phyloP scores from a whole-genome alignment of 2,113 vertebrate species.

The Serilophus lunatus region DNA sequence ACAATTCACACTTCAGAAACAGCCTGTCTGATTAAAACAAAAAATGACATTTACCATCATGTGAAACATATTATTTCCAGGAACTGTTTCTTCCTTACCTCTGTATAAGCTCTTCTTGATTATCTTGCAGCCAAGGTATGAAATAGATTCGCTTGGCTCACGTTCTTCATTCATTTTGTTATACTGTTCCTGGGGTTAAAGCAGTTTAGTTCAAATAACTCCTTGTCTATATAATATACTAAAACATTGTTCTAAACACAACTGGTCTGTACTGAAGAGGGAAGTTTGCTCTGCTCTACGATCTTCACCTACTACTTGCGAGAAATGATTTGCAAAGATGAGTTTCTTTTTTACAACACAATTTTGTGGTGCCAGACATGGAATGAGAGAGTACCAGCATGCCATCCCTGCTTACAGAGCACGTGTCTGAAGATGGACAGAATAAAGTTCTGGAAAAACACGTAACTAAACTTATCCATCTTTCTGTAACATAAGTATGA shows the following conservation, averaged over 20 bases:
- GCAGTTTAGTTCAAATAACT: neutral
- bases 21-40: neutral
- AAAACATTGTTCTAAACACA: neutral
- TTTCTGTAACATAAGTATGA: neutral
- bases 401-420: neutral
- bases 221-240: neutral
- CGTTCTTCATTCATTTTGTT: neutral
- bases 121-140: neutral
- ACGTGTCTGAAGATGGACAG: neutral
- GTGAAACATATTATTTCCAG: neutral
- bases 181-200: neutral
- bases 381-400: neutral
- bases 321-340: neutral
- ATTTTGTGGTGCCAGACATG: neutral
- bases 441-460: neutral
- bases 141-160: neutral
- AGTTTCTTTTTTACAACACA: neutral
- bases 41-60: neutral
- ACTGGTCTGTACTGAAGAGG: neutral
- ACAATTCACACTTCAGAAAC: neutral
- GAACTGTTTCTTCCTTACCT: neutral
- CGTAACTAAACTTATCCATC: neutral
- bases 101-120: neutral
- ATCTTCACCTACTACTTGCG: neutral
- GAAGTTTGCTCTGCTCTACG: neutral